phyloP scores from a whole-genome alignment of 2,797 vertebrate genomes.

The Lepilemur septentrionalis region DNA sequence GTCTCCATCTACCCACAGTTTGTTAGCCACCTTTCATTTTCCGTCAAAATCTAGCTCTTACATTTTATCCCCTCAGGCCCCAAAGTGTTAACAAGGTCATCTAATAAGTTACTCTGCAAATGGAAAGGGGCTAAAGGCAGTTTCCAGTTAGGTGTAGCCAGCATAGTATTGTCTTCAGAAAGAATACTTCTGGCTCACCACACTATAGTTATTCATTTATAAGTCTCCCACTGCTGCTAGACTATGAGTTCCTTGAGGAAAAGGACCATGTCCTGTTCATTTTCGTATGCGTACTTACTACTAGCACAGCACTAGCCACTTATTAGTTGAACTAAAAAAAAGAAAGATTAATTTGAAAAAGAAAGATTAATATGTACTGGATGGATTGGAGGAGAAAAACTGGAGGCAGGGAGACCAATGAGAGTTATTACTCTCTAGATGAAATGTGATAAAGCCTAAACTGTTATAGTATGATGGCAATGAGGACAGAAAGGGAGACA shows the following conservation, averaged over 20 bases:
- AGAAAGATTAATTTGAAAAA: neutral
- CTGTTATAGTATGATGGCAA: neutral
- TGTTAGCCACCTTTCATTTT: constrained; percentile 12
- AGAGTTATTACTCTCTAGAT: neutral
- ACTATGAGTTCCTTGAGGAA: neutral
- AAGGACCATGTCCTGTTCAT: neutral
- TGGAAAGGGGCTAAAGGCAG: neutral
- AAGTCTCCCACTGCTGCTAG: neutral
- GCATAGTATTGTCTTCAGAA: neutral
- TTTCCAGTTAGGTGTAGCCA: neutral
- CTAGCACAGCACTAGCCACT: neutral
- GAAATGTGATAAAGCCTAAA: neutral
- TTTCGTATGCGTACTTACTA: neutral
- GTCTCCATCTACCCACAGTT: neutral
- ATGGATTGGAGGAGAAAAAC: neutral
- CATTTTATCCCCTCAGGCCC: neutral
- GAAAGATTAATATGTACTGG: neutral
- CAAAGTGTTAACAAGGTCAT: neutral
- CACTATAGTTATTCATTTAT: neutral
- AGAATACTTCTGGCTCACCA: neutral
- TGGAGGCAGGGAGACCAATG: neutral
- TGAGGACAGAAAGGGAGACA: neutral
- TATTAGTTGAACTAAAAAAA: neutral
- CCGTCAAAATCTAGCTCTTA: neutral
- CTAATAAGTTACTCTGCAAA: neutral